Percentiles rank a stretch among this genome's conserved stretches.
These are phyloP conservation scores for Diaperis boleti DNA, from an alignment of 2,888 invertebrate species.

Conservation along the genomic window DNA sequence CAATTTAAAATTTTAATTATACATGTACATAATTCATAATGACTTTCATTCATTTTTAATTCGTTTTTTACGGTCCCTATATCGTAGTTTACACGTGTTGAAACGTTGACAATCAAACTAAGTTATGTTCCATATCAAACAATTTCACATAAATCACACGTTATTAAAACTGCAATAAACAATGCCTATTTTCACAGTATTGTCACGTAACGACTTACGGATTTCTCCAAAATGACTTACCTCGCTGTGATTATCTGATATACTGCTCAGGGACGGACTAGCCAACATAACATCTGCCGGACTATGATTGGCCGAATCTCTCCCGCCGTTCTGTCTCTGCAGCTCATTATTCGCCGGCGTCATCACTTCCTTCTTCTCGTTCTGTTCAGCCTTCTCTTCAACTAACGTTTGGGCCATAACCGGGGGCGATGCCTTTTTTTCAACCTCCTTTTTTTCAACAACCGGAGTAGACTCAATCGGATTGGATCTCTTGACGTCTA, in stretches of 20 bases:
- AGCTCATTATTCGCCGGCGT: slow-evolving; percentile 49
- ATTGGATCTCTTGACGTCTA: slow-evolving; percentile 30
- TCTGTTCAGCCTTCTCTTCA: slow-evolving; percentile 48
- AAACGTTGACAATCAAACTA: too few species aligned
- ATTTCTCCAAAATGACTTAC: too few species aligned
- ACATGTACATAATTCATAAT: too few species aligned
- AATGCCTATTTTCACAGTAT: too few species aligned
- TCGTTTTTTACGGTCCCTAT: too few species aligned
- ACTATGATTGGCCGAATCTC: slow-evolving; percentile 85
- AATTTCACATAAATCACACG: too few species aligned
- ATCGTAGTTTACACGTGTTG: too few species aligned
- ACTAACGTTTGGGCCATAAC: slow-evolving; percentile 51
- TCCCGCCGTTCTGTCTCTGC: slow-evolving; percentile 63
- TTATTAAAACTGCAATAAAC: too few species aligned
- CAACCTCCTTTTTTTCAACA: background rate
- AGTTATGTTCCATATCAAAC: too few species aligned
- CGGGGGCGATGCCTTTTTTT: slow-evolving; percentile 12
- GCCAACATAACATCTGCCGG: slow-evolving; percentile 78
- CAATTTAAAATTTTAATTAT: too few species aligned
- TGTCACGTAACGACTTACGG: too few species aligned
- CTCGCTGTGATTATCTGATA: slow-evolving; percentile 78
- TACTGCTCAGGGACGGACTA: slow-evolving; percentile 77
- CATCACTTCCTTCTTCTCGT: slow-evolving; percentile 27
- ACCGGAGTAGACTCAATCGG: background rate
- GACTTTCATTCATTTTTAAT: too few species aligned